phyloP scores from a whole-genome alignment of 2,797 vertebrate genomes.

The Mus caroli region DNA sequence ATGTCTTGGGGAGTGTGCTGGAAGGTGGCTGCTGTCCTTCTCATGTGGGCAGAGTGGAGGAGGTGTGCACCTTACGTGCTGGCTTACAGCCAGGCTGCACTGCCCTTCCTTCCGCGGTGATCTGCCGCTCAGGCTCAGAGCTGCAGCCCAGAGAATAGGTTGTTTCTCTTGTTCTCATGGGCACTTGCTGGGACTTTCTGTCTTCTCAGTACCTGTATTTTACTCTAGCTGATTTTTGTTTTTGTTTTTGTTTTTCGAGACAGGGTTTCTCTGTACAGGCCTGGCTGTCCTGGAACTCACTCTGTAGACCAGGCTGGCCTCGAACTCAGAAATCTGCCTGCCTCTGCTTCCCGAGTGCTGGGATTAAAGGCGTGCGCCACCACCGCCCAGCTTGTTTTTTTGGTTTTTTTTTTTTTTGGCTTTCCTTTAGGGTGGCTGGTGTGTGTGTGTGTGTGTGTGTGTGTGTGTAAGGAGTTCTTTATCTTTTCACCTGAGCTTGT shows the following conservation, averaged over 20 bases:
- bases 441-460: too few species aligned
- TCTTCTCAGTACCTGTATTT: not conserved
- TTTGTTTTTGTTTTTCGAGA: not conserved
- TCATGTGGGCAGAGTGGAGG: not conserved
- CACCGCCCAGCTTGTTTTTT: too few species aligned
- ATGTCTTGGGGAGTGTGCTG: not conserved
- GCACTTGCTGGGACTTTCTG: not conserved
- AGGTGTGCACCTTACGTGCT: not conserved
- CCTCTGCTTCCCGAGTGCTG: too few species aligned
- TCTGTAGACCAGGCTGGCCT: too few species aligned
- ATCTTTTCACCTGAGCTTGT: slow-evolving; percentile 28
- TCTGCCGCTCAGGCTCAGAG: not conserved
- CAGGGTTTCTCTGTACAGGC: too few species aligned
- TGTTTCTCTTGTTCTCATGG: not conserved
- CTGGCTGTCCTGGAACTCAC: too few species aligned
- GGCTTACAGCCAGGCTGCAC: not conserved
- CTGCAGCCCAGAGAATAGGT: not conserved
- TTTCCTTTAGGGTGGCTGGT: not conserved
- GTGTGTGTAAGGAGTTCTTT: not conserved
- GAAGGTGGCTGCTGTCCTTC: not conserved
- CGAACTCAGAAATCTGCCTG: too few species aligned
- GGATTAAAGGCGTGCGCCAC: too few species aligned
- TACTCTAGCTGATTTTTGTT: not conserved
- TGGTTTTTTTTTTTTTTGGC: not conserved
- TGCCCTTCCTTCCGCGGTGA: slow-evolving; percentile 5